Conservation (phyloP, 2,888 invertebrate species). For the Acrocera orbiculus region DNA sequence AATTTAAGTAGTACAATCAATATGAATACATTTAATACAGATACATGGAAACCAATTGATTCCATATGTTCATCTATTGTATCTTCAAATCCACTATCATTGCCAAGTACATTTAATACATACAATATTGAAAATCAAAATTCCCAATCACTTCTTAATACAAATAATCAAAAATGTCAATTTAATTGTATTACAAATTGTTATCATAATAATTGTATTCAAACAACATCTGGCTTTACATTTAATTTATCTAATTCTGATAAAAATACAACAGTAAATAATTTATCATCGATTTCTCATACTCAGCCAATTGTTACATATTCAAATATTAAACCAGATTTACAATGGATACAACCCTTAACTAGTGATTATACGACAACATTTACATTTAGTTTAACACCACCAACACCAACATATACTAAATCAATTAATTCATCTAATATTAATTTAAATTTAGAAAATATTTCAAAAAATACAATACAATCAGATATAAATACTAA, state of each 20-base stretch:
- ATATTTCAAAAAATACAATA: not conserved
- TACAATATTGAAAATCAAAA: too few species aligned
- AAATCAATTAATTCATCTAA: not conserved
- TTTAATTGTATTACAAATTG: too few species aligned
- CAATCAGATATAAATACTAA: not conserved
- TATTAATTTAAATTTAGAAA: not conserved
- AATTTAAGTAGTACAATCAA: too few species aligned
- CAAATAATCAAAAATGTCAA: too few species aligned
- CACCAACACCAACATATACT: conserved; percentile 2
- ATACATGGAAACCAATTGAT: too few species aligned
- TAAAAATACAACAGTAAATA: not conserved
- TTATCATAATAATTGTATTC: too few species aligned
- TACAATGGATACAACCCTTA: conserved; percentile 5
- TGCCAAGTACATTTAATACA: too few species aligned
- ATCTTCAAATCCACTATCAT: too few species aligned
- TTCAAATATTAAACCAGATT: conserved; percentile 2
- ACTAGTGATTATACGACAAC: conserved; percentile 6
- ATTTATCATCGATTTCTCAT: not conserved
- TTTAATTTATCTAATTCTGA: not conserved
- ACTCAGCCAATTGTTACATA: not conserved
- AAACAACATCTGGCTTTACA: too few species aligned
- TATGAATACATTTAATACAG: too few species aligned
- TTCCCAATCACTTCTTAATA: too few species aligned
- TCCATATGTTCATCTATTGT: too few species aligned
- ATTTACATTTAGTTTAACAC: conserved; percentile 11